These are phyloP conservation scores for Megalurothrips usitatus DNA, from an alignment of 2,888 invertebrate genomes.

Conservation along the genomic window DNA sequence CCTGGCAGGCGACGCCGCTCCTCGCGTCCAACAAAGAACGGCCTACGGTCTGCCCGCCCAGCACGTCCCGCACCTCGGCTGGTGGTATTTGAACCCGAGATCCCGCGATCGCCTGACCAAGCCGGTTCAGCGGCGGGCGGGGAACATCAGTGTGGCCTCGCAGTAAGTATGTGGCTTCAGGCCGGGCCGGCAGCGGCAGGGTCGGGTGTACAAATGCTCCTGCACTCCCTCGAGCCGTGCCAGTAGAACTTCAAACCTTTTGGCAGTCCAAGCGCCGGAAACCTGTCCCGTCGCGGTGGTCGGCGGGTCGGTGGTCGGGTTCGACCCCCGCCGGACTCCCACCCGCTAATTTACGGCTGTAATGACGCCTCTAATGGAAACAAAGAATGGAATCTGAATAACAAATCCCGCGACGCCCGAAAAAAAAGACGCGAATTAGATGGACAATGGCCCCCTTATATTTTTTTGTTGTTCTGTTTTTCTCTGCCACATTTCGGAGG, in stretches of 20 bases:
- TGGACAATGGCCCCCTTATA: neutral
- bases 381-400: constrained; percentile 21
- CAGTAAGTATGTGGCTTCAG: neutral
- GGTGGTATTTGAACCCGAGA: too few relatives aligned
- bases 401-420: neutral
- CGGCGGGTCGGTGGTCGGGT: neutral
- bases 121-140: too few relatives aligned
- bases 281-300: neutral
- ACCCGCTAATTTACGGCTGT: neutral
- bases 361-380: constrained; percentile 15
- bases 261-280: neutral
- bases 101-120: too few relatives aligned
- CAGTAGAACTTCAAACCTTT: too few relatives aligned
- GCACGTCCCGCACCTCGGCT: too few relatives aligned
- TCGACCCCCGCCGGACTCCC: neutral
- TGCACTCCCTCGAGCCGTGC: too few relatives aligned
- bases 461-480: too few relatives aligned
- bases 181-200: neutral
- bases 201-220: too few relatives aligned
- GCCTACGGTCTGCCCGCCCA: too few relatives aligned
- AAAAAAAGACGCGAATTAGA: constrained; percentile 14
- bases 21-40: too few relatives aligned
- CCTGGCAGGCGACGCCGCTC: too few relatives aligned
- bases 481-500: neutral
- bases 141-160: too few relatives aligned